A percentile compares a stretch with the other conserved stretches of the same genome.
These are phyloP conservation scores for Ophion obscuratus DNA, from an alignment of 2,888 invertebrate species.

Conservation along the genomic window DNA sequence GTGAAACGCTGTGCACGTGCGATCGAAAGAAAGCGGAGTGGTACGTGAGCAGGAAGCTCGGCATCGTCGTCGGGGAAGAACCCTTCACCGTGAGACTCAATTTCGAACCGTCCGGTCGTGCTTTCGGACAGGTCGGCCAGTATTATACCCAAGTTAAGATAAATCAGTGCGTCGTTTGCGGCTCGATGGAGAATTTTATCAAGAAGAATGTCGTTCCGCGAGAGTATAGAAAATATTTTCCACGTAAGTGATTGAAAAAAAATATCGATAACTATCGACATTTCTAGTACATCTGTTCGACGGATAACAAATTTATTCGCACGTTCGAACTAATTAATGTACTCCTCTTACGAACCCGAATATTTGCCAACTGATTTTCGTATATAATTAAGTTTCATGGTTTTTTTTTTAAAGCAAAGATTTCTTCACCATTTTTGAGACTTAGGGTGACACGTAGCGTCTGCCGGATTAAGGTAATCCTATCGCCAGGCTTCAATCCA, in stretches of 20 bases:
- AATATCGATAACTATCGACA: neutral
- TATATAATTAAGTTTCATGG: too few species aligned
- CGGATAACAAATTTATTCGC: neutral
- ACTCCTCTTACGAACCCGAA: too few species aligned
- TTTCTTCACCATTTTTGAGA: too few species aligned
- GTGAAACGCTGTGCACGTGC: constrained; percentile 90
- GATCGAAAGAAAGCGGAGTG: constrained; percentile 91
- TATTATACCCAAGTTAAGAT: constrained; percentile 90
- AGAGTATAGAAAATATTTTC: constrained; percentile 92
- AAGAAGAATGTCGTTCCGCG: constrained; percentile 93
- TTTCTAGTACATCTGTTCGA: neutral
- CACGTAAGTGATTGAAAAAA: constrained; percentile 84
- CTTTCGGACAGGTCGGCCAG: constrained; percentile 88
- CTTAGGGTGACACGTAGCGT: too few species aligned
- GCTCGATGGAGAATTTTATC: constrained; percentile 88
- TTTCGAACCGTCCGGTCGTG: constrained; percentile 92
- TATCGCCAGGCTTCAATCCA: too few species aligned
- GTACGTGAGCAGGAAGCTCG: constrained; percentile 86
- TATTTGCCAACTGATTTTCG: too few species aligned
- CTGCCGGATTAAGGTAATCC: too few species aligned
- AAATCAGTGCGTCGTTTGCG: constrained; percentile 93
- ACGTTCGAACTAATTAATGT: neutral
- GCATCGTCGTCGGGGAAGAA: constrained; percentile 83
- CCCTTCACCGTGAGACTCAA: constrained; percentile 89
- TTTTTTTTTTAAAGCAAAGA: too few species aligned